Conservation (phyloP, 2,888 invertebrate species). For the Cryptocheilus praepositus region DNA sequence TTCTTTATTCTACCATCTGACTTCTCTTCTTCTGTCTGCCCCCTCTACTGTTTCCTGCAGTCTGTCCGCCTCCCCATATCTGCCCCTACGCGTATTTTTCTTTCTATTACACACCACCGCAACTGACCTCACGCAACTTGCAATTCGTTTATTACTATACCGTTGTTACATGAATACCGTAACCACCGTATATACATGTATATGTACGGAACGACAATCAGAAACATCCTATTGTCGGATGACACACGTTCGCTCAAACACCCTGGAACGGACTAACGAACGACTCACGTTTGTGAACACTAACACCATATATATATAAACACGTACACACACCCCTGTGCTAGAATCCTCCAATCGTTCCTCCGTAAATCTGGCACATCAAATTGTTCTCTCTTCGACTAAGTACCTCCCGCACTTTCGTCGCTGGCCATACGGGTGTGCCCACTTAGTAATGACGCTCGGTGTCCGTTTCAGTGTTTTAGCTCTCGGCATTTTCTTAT, state of each 20-base stretch:
- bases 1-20: no score
- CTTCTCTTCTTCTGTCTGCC: no score
- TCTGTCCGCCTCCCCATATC: no score
- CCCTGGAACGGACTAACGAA: slow-evolving; percentile 49
- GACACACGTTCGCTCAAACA: slow-evolving; percentile 51
- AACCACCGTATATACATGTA: background rate
- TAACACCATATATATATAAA: slow-evolving; percentile 29
- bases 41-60: no score
- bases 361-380: no score
- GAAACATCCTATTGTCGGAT: slow-evolving; percentile 61
- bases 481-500: no score
- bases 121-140: slow-evolving; percentile 56
- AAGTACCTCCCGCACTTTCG: slow-evolving; percentile 30
- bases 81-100: background rate
- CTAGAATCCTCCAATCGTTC: slow-evolving; percentile 18
- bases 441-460: no score
- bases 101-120: slow-evolving; percentile 51
- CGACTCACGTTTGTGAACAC: slow-evolving; percentile 30
- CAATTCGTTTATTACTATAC: background rate
- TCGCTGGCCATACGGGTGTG: slow-evolving; percentile 32
- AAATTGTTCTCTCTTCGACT: no score
- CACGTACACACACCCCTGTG: slow-evolving; percentile 38
- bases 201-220: slow-evolving; percentile 14
- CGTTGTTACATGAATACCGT: background rate
- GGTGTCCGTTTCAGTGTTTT: no score